A percentile compares a stretch with the other conserved stretches of the same genome.
phyloP scores from a whole-genome alignment of 2,797 vertebrate species.

The Sebastes oblongus region DNA sequence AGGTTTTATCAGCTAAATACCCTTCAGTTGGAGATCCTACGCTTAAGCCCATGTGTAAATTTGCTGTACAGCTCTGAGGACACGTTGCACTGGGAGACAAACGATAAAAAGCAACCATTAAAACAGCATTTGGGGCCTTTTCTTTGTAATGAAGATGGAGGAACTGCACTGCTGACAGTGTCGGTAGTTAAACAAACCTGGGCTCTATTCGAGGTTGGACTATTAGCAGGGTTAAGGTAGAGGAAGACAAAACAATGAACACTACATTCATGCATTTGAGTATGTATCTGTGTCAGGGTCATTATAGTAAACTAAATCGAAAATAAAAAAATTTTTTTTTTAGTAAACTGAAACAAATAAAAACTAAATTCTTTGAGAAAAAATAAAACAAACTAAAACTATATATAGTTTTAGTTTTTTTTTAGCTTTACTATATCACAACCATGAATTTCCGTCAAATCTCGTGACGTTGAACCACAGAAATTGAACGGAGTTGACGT shows the following conservation, averaged over 20 bases:
- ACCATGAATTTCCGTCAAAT: too few relatives aligned
- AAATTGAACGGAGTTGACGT: too few relatives aligned
- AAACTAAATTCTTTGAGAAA: too few relatives aligned
- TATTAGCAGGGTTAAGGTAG: background rate
- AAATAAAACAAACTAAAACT: too few relatives aligned
- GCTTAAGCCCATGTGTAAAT: constrained; percentile 54
- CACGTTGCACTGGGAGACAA: constrained; percentile 34
- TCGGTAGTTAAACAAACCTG: constrained; percentile 40
- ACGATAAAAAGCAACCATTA: constrained; percentile 61
- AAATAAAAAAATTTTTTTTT: too few relatives aligned
- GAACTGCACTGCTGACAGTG: constrained; percentile 42
- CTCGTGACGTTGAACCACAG: too few relatives aligned
- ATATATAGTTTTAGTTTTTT: too few relatives aligned
- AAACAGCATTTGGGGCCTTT: constrained; percentile 51
- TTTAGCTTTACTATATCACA: too few relatives aligned
- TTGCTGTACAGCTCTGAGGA: constrained; percentile 15
- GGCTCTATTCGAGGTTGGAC: background rate
- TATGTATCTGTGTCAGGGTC: background rate
- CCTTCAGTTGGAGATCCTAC: constrained; percentile 50
- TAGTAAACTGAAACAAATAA: too few relatives aligned
- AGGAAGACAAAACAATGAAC: background rate
- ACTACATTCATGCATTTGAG: background rate
- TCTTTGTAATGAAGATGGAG: constrained; percentile 65
- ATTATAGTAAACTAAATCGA: too few relatives aligned
- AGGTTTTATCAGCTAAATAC: constrained; percentile 64